Conservation (phyloP, 2,113 vertebrate species). For the Ellobius talpinus region DNA sequence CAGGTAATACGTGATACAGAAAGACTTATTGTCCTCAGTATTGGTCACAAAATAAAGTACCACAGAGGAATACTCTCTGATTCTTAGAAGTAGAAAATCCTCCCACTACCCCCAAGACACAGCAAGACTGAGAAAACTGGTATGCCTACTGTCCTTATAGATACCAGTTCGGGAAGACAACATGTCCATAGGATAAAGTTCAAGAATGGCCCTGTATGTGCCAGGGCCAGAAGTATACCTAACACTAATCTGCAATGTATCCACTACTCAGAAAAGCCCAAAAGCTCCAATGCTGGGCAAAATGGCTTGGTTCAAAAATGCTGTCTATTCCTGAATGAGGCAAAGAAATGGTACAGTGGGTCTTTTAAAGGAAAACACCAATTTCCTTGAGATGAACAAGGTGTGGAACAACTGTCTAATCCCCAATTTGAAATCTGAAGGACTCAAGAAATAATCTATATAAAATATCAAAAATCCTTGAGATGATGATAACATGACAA, state of each 20-base stretch:
- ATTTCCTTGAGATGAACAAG: neutral
- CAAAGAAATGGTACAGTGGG: neutral
- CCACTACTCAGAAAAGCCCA: neutral
- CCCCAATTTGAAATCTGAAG: neutral
- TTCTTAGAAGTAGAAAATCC: neutral
- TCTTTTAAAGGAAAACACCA: neutral
- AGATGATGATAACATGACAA: neutral
- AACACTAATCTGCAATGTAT: neutral
- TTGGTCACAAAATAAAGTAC: neutral
- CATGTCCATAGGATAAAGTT: neutral
- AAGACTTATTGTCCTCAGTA: neutral
- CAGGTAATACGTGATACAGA: neutral
- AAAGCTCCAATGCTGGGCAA: neutral
- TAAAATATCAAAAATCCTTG: neutral
- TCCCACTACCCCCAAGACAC: neutral
- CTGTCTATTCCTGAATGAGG: neutral
- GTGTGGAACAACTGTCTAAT: neutral
- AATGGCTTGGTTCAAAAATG: neutral
- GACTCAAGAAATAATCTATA: neutral
- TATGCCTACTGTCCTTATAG: neutral
- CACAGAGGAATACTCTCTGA: neutral
- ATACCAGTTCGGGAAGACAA: constrained; percentile 10
- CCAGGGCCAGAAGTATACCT: neutral
- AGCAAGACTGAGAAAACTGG: neutral
- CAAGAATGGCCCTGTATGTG: neutral